A percentile compares a stretch with the other conserved stretches of the same genome.
Evolutionary conservation across 2,797 vertebrate genomes (phyloP).

Genomic region (Potorous gilbertii): DNA sequence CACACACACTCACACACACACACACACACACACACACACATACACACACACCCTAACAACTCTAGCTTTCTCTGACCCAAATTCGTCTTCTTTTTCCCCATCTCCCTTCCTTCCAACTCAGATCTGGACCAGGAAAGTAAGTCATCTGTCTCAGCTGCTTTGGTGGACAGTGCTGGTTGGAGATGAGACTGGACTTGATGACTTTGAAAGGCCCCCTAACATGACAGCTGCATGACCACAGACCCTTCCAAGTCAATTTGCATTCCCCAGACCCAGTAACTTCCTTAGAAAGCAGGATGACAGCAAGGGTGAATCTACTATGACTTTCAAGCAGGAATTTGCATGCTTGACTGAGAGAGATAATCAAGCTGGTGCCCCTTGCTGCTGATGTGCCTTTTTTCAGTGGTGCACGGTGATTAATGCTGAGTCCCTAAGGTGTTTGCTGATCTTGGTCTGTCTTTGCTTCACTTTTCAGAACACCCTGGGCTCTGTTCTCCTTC

Average conservation of each 20-base stretch:
- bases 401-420: not conserved
- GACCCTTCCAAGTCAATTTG: not conserved
- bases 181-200: not conserved
- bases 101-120: not conserved
- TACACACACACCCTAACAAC: not conserved
- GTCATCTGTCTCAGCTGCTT: not conserved
- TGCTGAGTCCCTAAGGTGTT: not conserved
- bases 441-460: not conserved
- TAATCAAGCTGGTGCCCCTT: not conserved
- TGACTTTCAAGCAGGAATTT: not conserved
- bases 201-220: not conserved
- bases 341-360: not conserved
- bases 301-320: not conserved
- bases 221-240: not conserved
- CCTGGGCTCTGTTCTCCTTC: not conserved
- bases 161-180: not conserved
- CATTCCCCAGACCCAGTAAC: too few species aligned
- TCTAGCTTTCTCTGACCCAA: not conserved
- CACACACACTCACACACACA: too few species aligned
- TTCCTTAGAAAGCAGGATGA: too few species aligned
- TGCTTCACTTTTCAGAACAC: not conserved
- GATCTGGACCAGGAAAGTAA: not conserved
- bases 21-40: not conserved
- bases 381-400: not conserved
- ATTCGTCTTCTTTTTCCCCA: not conserved